Evolutionary conservation across 2,888 invertebrate genomes (phyloP), one percentile per base, ranked within the genome.

Genomic region (Dryomyza anilis): DNA sequence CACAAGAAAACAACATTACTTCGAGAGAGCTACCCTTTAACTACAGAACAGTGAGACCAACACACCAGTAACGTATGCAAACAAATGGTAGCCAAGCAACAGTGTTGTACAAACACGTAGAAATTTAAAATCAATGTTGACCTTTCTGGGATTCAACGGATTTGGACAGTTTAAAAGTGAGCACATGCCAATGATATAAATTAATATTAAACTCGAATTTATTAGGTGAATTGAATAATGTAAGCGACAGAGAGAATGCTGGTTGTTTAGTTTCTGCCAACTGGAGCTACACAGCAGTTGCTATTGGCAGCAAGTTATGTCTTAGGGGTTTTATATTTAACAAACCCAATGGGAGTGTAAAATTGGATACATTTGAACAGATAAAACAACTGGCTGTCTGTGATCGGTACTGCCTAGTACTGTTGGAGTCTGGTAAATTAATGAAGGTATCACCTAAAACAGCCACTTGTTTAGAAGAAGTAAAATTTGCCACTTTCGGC

Each of bases 91-190:
- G n/a, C n/a, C n/a, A n/a, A n/a, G n/a, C n/a, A n/a, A n/a, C n/a
- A n/a, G n/a, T n/a, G n/a, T n/a, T n/a, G n/a, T n/a, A n/a, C n/a
- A n/a, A n/a, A n/a, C n/a, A n/a, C n/a, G n/a, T n/a, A n/a, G n/a
- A n/a, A n/a, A n/a, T n/a, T n/a, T n/a, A n/a, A n/a, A n/a, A n/a
- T n/a, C n/a, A n/a, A n/a, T 60, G 52, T 25, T 61, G 2, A 19
- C 61, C 21, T 29, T 53, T 43, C 43, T 77, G 72, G 83, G 83
- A 55, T 83, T 81, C 70, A 83, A 83, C 75, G 81, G 78, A 62
- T 82, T 83, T 71, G 75, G 75, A 14, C 83, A 83, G 64, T 79
- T 81, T 68, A 75, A 70, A 29, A 66, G 60, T 55, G 67, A 69
- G 70, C 71, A 71, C 65, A 67, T 70, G 65, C 69, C n/a, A n/a